Evolutionary conservation across 2,113 vertebrate genomes (phyloP), one percentile per base, ranked within the genome.

Genomic region (Pantherophis guttatus): DNA sequence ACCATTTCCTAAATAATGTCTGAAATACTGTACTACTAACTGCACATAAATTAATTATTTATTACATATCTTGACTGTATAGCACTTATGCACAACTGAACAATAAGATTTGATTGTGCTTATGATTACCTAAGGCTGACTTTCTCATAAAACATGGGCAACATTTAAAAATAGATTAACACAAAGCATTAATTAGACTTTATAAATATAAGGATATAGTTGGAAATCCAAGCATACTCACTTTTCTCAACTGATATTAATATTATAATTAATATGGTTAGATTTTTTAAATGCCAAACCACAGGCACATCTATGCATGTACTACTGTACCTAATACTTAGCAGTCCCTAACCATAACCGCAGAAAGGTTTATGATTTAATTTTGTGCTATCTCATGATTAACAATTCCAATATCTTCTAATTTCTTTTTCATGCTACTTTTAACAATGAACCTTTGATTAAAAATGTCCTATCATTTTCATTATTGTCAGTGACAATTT

Each of bases 101-200:
- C 87, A 7, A 70, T 90, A 92, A 33, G 92, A 92, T 0, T 0
- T 0, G 89, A 62, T 93, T 90, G 29, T 93, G 90, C 29, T 75
- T 29, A 58, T 93, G 26, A 44, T 93, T 53, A 59, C 62, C 48
- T 19, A 39, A 62, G 1, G 26, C 11, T 88, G 4, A 0, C 9
- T 88, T 95, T 93, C 94, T 86, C 70, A 94, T 24, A 93, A 93
- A 94, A 94, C 59, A 58, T n/a, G 92, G 48, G 88, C 55, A 52
- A 81, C 39, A 53, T 88, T 94, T 94, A 91, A 54, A 92, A 90
- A 94, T 1, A 7, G 91, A 91, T 53, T 75, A 93, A 29, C 23
- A 91, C 93, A 86, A 93, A 95, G 92, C 1, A 92, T 95, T 94
- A 33, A 75, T 75, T 75, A 33, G 29, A 75, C 65, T 75, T 75